Evolutionary conservation across 2,888 invertebrate species (phyloP).

Genomic region (Diarsia rubi): DNA sequence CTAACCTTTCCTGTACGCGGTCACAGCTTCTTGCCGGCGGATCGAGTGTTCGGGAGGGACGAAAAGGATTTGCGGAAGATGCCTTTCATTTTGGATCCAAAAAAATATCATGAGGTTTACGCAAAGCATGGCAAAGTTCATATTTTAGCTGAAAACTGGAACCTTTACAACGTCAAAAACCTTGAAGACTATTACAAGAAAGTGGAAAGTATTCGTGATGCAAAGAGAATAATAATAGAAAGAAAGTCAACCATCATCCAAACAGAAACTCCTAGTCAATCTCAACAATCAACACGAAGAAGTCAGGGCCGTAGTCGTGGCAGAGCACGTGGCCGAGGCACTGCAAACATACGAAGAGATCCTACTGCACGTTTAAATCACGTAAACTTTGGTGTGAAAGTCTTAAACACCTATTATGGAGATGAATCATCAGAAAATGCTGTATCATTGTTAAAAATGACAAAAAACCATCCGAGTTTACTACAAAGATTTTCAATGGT

Average conservation of each 20-base stretch:
- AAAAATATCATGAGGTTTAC: conserved; percentile 28
- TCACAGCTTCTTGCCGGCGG: too few species aligned
- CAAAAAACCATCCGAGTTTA: conserved; percentile 20
- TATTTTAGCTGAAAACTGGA: conserved; percentile 28
- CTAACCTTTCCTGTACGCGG: too few species aligned
- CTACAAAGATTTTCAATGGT: conserved; percentile 17
- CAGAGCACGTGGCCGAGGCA: conserved; percentile 25
- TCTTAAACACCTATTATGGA: conserved; percentile 26
- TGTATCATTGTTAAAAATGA: conserved; percentile 7
- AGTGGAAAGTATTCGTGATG: conserved; percentile 9
- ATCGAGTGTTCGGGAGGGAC: conserved; percentile 8
- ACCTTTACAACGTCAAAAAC: conserved; percentile 27
- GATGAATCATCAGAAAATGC: conserved; percentile 5
- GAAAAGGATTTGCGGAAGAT: conserved; percentile 33
- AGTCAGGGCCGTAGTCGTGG: not conserved
- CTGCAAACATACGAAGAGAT: conserved; percentile 21
- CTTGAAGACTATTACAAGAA: conserved; percentile 30
- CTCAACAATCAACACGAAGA: too few species aligned
- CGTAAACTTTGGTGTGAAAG: conserved; percentile 29
- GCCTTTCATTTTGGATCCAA: conserved; percentile 16
- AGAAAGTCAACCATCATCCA: conserved; percentile 14
- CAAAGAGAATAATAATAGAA: conserved; percentile 17
- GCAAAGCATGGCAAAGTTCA: conserved; percentile 28
- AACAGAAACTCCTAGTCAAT: too few species aligned
- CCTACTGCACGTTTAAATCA: conserved; percentile 23